These are phyloP conservation scores for Coregonus clupeaformis DNA, from an alignment of 2,113 vertebrate species.

Conservation along the genomic window DNA sequence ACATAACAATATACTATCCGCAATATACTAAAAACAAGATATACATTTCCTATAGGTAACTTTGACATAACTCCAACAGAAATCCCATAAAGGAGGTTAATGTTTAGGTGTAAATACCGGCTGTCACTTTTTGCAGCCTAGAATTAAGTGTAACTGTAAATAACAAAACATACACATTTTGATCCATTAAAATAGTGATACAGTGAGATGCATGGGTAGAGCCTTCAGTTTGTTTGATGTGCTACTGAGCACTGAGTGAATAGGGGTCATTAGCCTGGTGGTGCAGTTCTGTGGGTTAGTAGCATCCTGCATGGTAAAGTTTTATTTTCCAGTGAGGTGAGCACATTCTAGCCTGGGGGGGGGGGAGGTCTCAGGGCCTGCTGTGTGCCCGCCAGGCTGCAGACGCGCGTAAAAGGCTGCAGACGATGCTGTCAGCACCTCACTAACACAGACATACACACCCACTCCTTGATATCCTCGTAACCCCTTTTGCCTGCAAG, in stretches of 20 bases:
- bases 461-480: background rate
- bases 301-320: conserved; percentile 7
- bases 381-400: conserved; percentile 12
- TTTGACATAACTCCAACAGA: background rate
- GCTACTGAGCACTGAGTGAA: background rate
- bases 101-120: background rate
- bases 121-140: background rate
- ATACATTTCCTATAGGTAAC: background rate
- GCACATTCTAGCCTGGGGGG: conserved; percentile 28
- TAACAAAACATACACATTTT: background rate
- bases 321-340: conserved; percentile 45
- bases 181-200: background rate
- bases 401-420: conserved; percentile 28
- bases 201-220: background rate
- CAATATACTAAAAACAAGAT: background rate
- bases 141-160: background rate
- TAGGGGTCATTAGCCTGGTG: background rate
- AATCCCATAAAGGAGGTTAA: background rate
- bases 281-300: background rate
- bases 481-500: background rate
- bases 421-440: conserved; percentile 53
- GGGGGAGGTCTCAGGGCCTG: conserved; percentile 11
- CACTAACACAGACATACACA: background rate
- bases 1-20: too few species aligned
- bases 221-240: background rate